Conservation (phyloP, 2,888 invertebrate genomes). For the Troides helena region DNA sequence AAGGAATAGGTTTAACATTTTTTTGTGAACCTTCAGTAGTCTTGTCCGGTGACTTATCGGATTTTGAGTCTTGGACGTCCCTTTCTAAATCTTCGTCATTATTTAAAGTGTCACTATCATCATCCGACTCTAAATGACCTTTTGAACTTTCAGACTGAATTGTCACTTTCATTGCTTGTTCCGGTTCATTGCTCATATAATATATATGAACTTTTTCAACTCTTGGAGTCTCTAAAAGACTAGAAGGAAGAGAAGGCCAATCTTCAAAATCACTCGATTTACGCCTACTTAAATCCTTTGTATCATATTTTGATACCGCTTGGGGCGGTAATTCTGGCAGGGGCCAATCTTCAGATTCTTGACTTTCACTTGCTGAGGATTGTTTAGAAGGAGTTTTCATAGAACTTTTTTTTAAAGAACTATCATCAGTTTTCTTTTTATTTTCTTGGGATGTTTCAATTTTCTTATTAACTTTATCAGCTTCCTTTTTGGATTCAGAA, state of each 20-base stretch:
- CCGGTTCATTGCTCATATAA: conserved; percentile 87
- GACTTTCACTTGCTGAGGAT: conserved; percentile 82
- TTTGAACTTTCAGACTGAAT: conserved; percentile 84
- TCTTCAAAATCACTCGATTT: conserved; percentile 86
- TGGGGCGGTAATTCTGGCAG: conserved; percentile 85
- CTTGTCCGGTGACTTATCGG: conserved; percentile 58
- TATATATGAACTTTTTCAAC: conserved; percentile 90
- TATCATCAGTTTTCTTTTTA: conserved; percentile 51
- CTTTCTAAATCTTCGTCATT: conserved; percentile 82
- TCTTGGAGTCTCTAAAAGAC: conserved; percentile 84
- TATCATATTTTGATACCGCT: conserved; percentile 53
- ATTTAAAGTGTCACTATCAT: conserved; percentile 85
- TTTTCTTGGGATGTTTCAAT: conserved; percentile 47
- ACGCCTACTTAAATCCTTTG: conserved; percentile 55
- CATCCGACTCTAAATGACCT: conserved; percentile 83
- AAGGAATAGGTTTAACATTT: conserved; percentile 66
- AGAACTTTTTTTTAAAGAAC: conserved; percentile 54
- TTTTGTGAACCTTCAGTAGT: conserved; percentile 60
- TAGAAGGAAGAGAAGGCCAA: conserved; percentile 90
- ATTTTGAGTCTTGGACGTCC: conserved; percentile 76
- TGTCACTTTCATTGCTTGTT: conserved; percentile 88
- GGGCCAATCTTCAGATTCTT: conserved; percentile 89
- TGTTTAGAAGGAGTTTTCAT: conserved; percentile 65
- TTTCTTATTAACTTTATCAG: conserved; percentile 56
- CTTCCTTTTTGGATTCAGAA: conserved; percentile 74